These are phyloP conservation scores for Leptodactylus fuscus DNA, from an alignment of 2,113 vertebrate genomes.

Conservation along the genomic window DNA sequence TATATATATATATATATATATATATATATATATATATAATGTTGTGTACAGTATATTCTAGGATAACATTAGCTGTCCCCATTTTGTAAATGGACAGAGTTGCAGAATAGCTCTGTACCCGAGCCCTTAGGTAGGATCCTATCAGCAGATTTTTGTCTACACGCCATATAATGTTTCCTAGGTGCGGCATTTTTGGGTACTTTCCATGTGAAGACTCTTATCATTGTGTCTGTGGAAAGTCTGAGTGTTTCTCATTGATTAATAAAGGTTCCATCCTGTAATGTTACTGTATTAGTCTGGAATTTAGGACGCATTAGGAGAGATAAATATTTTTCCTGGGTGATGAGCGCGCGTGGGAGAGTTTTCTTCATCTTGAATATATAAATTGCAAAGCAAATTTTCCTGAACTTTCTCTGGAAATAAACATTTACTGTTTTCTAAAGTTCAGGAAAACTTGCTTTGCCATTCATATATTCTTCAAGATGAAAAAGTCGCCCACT, in stretches of 20 bases:
- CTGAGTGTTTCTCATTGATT: not conserved
- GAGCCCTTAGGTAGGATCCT: not conserved
- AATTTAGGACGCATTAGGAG: not conserved
- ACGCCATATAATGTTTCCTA: not conserved
- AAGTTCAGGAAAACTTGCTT: too few relatives aligned
- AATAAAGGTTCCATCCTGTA: not conserved
- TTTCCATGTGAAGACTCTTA: not conserved
- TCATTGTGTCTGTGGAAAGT: not conserved
- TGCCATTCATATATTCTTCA: too few relatives aligned
- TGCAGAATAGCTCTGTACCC: not conserved
- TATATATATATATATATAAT: too few relatives aligned
- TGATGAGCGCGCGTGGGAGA: not conserved
- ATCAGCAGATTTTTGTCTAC: not conserved
- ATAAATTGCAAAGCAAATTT: not conserved
- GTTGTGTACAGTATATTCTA: too few relatives aligned
- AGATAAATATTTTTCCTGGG: constrained; percentile 21
- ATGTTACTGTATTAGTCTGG: not conserved
- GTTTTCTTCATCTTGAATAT: not conserved
- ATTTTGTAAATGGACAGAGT: too few relatives aligned
- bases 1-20: too few relatives aligned
- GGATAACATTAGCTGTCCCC: too few relatives aligned
- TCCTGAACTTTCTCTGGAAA: too few relatives aligned
- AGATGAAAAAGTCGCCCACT: too few relatives aligned
- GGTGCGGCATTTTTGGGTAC: not conserved
- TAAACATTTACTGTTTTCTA: too few relatives aligned